Evolutionary conservation across 2,888 invertebrate species (phyloP), one percentile per base, ranked within the genome.

Genomic region (Taphrorychus bicolor): DNA sequence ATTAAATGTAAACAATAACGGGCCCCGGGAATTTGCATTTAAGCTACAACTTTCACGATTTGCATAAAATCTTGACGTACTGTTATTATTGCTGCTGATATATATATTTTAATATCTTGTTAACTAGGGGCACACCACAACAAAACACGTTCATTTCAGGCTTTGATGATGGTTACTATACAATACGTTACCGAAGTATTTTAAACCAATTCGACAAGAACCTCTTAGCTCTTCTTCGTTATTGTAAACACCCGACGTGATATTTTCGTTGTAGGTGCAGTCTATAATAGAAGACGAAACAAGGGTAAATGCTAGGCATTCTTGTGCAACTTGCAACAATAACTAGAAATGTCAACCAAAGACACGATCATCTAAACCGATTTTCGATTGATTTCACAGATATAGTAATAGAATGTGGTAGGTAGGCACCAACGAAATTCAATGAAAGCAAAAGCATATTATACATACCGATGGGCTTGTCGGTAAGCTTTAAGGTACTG

Each of bases 261-360:
- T 54, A 61, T 61, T 61, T 53, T 53, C 19, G 32, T 53, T 16
- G 41, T 61, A 52, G 61, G 61, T 53, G 61, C 61, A 61, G 61
- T 14, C 45, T 32, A 11, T 60, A n/a, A n/a, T n/a, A 60, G 22
- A 19, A 19, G 58, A 23, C 22, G 23, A 45, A 45, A 45, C 54
- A 61, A 61, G 61, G 61, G 61, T 54, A 61, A 61, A 61, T 61
- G 61, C 45, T 61, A 61, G 54, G 48, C 54, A 17, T 52, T 52
- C 53, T 61, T 61, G 53, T 53, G 61, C 61, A 61, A 61, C 24
- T 60, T 16, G 17, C 14, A 61, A 61, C 61, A 54, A 61, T 54
- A 61, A 54, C 42, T 17, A 52, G 54, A 61, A 59, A 61, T 61
- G 61, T 61, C 61, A 61, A 61, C 61, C 16, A 19, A 19, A n/a